Percentiles rank a stretch among this genome's conserved stretches.
phyloP scores from a whole-genome alignment of 2,113 vertebrate species.

The Andinoacara biseriatus region DNA sequence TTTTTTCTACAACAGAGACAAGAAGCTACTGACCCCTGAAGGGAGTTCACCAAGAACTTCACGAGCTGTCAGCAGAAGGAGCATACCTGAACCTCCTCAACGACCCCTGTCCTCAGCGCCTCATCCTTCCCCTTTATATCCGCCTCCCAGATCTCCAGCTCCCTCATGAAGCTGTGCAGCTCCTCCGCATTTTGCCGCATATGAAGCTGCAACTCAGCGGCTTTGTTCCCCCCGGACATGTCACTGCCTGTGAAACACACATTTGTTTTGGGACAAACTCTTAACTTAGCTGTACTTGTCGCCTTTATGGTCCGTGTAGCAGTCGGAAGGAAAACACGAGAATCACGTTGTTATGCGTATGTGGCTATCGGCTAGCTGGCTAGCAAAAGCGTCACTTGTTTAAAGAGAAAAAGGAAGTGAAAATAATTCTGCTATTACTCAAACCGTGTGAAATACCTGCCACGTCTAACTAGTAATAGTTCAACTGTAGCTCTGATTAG shows the following conservation, averaged over 20 bases:
- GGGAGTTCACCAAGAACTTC: neutral
- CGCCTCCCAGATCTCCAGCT: slow-evolving; percentile 92
- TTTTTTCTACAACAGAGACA: slow-evolving; percentile 64
- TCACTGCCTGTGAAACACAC: slow-evolving; percentile 38
- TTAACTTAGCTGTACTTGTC: neutral
- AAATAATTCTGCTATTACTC: neutral
- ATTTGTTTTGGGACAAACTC: slow-evolving; percentile 9
- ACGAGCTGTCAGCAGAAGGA: neutral
- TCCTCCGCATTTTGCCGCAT: slow-evolving; percentile 94
- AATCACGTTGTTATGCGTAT: slow-evolving; percentile 12
- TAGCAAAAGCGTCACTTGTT: neutral
- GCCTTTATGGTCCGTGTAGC: neutral
- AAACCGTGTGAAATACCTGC: slow-evolving; percentile 12
- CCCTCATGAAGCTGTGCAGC: slow-evolving; percentile 90
- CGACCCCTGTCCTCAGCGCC: slow-evolving; percentile 81
- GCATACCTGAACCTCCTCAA: slow-evolving; percentile 75
- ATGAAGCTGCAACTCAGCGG: slow-evolving; percentile 90
- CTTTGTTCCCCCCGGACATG: slow-evolving; percentile 88
- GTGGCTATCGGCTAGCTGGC: slow-evolving; percentile 36
- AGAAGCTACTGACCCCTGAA: neutral
- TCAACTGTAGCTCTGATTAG: neutral
- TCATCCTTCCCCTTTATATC: slow-evolving; percentile 93
- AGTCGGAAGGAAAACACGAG: slow-evolving; percentile 6
- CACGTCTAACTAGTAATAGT: neutral
- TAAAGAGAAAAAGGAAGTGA: neutral